Percentiles rank a stretch among this genome's conserved stretches.
These are phyloP conservation scores for Zalophus californianus DNA, from an alignment of 2,797 vertebrate genomes.

Conservation along the genomic window DNA sequence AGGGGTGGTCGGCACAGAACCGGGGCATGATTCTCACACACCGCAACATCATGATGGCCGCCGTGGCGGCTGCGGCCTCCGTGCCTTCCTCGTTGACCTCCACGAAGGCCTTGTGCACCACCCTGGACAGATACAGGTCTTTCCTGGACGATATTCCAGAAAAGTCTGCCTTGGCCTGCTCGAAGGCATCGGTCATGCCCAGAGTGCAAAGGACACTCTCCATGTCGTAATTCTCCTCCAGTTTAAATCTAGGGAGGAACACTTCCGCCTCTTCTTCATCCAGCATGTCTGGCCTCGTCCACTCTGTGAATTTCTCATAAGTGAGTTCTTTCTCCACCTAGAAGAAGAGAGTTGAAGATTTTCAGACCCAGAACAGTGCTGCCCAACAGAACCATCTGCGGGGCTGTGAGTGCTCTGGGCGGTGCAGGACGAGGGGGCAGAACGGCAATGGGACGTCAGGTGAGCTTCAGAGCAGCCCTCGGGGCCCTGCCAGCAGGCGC, in stretches of 20 bases:
- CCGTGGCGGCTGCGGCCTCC: conserved; percentile 89
- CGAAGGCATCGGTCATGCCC: conserved; percentile 93
- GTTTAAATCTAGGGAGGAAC: conserved; percentile 93
- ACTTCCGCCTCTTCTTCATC: conserved; percentile 84
- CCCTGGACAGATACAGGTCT: conserved; percentile 90
- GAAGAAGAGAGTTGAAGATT: not conserved
- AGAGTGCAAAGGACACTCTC: conserved; percentile 87
- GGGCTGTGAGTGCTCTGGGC: accelerated
- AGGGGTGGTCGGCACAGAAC: conserved; percentile 85
- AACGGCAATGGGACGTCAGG: not conserved
- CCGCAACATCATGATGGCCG: conserved; percentile 65
- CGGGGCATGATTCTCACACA: conserved; percentile 49
- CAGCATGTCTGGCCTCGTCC: conserved; percentile 78
- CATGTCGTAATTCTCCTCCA: conserved; percentile 91
- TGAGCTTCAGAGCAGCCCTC: not conserved
- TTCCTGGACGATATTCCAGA: conserved; percentile 90
- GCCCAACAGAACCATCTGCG: accelerated
- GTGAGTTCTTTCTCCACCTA: conserved; percentile 86
- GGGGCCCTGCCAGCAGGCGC: not conserved
- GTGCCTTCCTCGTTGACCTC: conserved; percentile 97
- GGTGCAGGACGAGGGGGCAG: accelerated
- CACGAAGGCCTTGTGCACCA: conserved; percentile 93
- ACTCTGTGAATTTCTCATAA: conserved; percentile 82
- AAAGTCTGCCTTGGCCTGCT: conserved; percentile 88
- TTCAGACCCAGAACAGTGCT: not conserved